Evolutionary conservation across 1,140 invertebrate species (phyloP).

Genomic region (Drosophila obscura): DNA sequence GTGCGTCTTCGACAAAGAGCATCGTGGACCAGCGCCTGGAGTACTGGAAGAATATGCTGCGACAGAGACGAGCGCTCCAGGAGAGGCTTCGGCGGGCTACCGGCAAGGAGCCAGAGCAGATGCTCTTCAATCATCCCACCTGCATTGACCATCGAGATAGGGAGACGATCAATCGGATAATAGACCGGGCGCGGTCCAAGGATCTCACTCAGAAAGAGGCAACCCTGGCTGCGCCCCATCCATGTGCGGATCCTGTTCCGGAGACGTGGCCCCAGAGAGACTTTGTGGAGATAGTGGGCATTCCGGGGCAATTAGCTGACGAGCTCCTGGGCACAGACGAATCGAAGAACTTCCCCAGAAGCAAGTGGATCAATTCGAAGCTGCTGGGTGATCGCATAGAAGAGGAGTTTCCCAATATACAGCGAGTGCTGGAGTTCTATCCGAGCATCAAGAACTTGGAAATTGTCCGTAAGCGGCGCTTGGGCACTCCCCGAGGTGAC

Average conservation of each 20-base stretch:
- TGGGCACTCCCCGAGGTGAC: neutral
- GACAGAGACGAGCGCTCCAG: slow-evolving; percentile 37
- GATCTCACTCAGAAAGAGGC: neutral
- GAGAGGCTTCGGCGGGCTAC: slow-evolving; percentile 24
- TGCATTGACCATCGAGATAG: slow-evolving; percentile 32
- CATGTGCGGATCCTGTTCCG: no score
- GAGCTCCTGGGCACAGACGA: neutral
- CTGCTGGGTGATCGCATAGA: neutral
- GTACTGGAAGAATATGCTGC: slow-evolving; percentile 71
- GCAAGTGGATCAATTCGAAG: slow-evolving; percentile 14
- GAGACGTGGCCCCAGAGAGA: neutral
- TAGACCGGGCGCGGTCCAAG: slow-evolving; percentile 21
- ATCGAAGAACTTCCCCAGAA: neutral
- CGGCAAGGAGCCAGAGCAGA: slow-evolving; percentile 15
- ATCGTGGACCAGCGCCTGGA: slow-evolving; percentile 59
- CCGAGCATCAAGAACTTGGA: slow-evolving; percentile 42
- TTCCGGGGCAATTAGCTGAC: neutral
- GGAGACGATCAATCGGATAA: slow-evolving; percentile 24
- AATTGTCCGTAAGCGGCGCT: slow-evolving; percentile 14
- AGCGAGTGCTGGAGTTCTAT: slow-evolving; percentile 36
- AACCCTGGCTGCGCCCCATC: no score
- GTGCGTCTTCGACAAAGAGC: neutral
- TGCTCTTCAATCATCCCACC: slow-evolving; percentile 33
- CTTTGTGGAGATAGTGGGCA: neutral
- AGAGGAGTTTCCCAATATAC: slow-evolving; percentile 13